These are phyloP conservation scores for Mesitornis unicolor DNA, from an alignment of 2,113 vertebrate species.

Conservation along the genomic window DNA sequence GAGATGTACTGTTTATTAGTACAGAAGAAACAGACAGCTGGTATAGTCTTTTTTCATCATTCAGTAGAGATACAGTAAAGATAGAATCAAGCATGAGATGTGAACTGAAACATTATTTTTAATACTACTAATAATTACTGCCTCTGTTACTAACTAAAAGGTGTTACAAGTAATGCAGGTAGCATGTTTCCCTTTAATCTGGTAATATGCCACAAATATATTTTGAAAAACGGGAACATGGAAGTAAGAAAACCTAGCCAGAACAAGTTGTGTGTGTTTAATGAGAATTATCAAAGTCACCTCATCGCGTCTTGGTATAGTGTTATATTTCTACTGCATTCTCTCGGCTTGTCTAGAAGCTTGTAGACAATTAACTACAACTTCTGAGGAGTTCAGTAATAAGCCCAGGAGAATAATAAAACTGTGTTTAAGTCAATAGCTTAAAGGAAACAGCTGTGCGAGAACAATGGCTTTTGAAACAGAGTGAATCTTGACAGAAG, in stretches of 20 bases:
- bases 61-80: not conserved
- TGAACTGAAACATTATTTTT: not conserved
- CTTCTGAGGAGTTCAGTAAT: conserved; percentile 34
- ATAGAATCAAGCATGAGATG: not conserved
- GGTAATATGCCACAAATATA: not conserved
- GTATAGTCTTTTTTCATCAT: not conserved
- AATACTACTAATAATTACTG: not conserved
- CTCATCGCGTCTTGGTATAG: not conserved
- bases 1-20: not conserved
- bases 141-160: not conserved
- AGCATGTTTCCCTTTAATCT: not conserved
- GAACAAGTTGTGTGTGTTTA: not conserved
- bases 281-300: not conserved
- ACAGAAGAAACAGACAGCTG: not conserved
- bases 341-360: conserved; percentile 4
- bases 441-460: conserved; percentile 60
- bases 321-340: conserved; percentile 13
- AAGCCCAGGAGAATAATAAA: conserved; percentile 10
- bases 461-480: conserved; percentile 56
- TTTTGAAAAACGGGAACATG: not conserved
- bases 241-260: not conserved
- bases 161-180: not conserved
- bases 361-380: conserved; percentile 18
- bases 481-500: conserved; percentile 62
- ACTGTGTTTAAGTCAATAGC: conserved; percentile 39